These are phyloP conservation scores for Condylostylus longicornis DNA, from an alignment of 1,140 invertebrate species.

Conservation along the genomic window DNA sequence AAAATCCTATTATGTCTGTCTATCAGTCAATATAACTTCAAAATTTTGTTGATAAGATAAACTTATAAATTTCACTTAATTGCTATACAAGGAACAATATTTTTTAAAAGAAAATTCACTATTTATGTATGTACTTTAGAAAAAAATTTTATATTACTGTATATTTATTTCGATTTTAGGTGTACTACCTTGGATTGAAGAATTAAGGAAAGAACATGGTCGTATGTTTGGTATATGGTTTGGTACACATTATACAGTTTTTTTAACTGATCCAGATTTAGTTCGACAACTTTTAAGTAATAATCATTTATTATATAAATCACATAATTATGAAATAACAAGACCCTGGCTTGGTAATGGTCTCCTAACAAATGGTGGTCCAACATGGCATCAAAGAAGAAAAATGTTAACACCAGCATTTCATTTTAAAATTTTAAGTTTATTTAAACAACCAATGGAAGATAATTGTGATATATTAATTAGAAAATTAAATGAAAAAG, in stretches of 20 bases:
- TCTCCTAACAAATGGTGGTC: slow-evolving; percentile 42
- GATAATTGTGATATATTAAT: slow-evolving; percentile 33
- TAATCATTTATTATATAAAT: slow-evolving; percentile 42
- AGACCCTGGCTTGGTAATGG: slow-evolving; percentile 46
- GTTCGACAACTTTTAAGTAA: slow-evolving; percentile 36
- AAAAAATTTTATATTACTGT: too few relatives aligned
- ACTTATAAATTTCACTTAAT: too few relatives aligned
- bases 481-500: slow-evolving; percentile 15
- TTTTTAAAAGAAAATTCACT: too few relatives aligned
- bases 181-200: slow-evolving; percentile 16
- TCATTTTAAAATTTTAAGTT: slow-evolving; percentile 66
- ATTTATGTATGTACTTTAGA: too few relatives aligned
- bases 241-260: slow-evolving; percentile 25
- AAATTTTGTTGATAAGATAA: too few relatives aligned
- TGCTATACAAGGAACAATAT: too few relatives aligned
- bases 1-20: too few relatives aligned
- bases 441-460: slow-evolving; percentile 49
- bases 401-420: slow-evolving; percentile 73
- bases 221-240: slow-evolving; percentile 27
- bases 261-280: slow-evolving; percentile 24
- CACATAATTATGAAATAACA: slow-evolving; percentile 32
- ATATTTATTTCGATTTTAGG: too few relatives aligned
- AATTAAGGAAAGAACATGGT: slow-evolving; percentile 17
- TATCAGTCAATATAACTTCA: too few relatives aligned
- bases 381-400: slow-evolving; percentile 56